Base-by-base conservation (phyloP, 2,113 vertebrate species). In the Heliornis fulica region DNA sequence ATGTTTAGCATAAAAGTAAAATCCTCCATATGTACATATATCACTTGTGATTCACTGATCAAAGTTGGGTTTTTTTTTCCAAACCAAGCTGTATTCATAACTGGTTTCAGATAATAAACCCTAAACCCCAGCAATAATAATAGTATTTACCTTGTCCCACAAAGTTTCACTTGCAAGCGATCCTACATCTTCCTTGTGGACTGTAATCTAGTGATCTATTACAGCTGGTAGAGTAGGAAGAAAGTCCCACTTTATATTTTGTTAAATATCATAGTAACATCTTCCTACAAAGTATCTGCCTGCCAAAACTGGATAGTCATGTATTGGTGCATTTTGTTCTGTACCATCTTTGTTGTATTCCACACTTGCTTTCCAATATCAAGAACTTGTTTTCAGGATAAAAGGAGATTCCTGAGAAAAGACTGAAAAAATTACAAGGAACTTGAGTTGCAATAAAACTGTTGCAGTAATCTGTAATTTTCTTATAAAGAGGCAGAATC, bases 221-320 rank as follows among this genome's bases (percentile, higher is more conserved):
- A 38, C 41, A 93, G 64, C 56, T 66, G 26, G 23, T 45, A 70
- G 34, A 93, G 88, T 75, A 94, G 71, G 64, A 91, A 94, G 71
- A 69, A 87, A 87, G 8, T 86, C 19, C 2, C 40, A 90, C 29
- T 86, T 86, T 59, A 34, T 61, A 80, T 69, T 94, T 79, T 81
- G 43, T 77, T 78, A 81, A 96, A 95, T 92, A 70, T 88, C 86
- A 56, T 94, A 92, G 76, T 92, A 92, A 82, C 61, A 89, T 95
- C 81, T 96, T 94, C 78, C 84, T 80, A 94, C 94, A 88, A 74
- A 56, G 38, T 34, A n/a, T 93, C 38, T 77, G 77, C 32, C 75
- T 94, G 56, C 82, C 85, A 89, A 93, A 92, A 81, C 19, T 78
- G 16, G 21, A 51, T 25, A 66, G 25, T 60, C 43, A 53, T 48